Base-by-base conservation (phyloP, 2,888 invertebrate genomes). In the Xestobium rufovillosum region DNA sequence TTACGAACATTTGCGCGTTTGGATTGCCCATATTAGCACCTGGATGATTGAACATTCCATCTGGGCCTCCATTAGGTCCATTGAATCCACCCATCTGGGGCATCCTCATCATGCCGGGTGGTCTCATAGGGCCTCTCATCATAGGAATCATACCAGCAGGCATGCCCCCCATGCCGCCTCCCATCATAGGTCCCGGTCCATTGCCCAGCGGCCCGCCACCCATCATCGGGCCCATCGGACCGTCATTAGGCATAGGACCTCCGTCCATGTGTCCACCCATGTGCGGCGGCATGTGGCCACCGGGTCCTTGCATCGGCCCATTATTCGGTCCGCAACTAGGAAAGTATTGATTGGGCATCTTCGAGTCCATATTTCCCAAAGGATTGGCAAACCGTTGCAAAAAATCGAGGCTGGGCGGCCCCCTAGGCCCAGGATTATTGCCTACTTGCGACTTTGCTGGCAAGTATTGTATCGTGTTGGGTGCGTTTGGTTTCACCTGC, bases 381-480 rank as follows among this genome's bases (percentile, higher is more conserved):
- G 92, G 91, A 61, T 86, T 86, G 12, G 90, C 82, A 56, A 86
- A 91, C 40, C 91, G 75, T 53, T 88, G 89, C 37, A 92, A 69
- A 67, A 92, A 92, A 56, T 92, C 90, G 45, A 92, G 70, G 66
- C 88, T 86, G 26, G 90, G 90, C 3, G 90, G 88, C 6, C 84
- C 83, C 28, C 89, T 71, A 83, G 88, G 30, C 80, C 83, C 38
- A 83, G 72, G 1, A 83, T 83, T 34, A 75, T 78, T 16, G 73
- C 70, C 42, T 55, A 81, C 80, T 60, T 90, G 90, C n/a, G 94
- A 88, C 67, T 92, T 76, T 34, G 92, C 89, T 13, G 96, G 96
- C 64, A 95, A 77, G 73, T 96, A 96, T 71, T 96, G 95, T 61
- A 96, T 96, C 23, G 96, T 96, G 67, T 96, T 96, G 0, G 96